phyloP scores from a whole-genome alignment of 1,140 invertebrate species.

The Hypsibius dujardini region DNA sequence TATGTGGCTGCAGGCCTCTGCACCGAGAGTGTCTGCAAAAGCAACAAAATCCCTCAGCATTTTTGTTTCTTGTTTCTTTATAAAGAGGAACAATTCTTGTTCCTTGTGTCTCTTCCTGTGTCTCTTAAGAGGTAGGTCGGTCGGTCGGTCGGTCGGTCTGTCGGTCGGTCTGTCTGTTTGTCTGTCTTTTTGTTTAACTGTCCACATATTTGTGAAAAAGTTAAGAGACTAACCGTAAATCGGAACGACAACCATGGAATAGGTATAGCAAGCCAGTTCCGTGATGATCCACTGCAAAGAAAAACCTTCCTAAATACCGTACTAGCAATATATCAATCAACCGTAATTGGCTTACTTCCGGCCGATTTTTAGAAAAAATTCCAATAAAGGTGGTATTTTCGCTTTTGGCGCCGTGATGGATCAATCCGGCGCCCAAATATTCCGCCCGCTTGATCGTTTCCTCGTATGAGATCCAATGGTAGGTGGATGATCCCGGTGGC shows the following conservation, averaged over 20 bases:
- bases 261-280: slow-evolving; percentile 78
- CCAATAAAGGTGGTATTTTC: slow-evolving; percentile 60
- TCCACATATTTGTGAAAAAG: too few species aligned
- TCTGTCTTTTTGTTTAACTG: too few species aligned
- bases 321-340: not conserved
- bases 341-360: slow-evolving; percentile 41
- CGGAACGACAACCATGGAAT: slow-evolving; percentile 83
- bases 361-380: slow-evolving; percentile 82
- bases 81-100: too few species aligned
- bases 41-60: too few species aligned
- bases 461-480: slow-evolving; percentile 81
- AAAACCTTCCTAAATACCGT: not conserved
- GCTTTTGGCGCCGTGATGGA: slow-evolving; percentile 50
- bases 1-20: slow-evolving; percentile 84
- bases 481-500: slow-evolving; percentile 57
- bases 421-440: slow-evolving; percentile 74
- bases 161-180: too few species aligned
- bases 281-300: slow-evolving; percentile 60
- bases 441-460: slow-evolving; percentile 66
- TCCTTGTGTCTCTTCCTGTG: too few species aligned
- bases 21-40: slow-evolving; percentile 87
- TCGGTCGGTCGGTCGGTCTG: too few species aligned
- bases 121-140: too few species aligned
- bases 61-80: too few species aligned
- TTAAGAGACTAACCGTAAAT: too few species aligned